These are phyloP conservation scores for Pelagia noctiluca DNA, from an alignment of 30 jellyfish, hydroid and myxozoan species.

Conservation along the genomic window DNA sequence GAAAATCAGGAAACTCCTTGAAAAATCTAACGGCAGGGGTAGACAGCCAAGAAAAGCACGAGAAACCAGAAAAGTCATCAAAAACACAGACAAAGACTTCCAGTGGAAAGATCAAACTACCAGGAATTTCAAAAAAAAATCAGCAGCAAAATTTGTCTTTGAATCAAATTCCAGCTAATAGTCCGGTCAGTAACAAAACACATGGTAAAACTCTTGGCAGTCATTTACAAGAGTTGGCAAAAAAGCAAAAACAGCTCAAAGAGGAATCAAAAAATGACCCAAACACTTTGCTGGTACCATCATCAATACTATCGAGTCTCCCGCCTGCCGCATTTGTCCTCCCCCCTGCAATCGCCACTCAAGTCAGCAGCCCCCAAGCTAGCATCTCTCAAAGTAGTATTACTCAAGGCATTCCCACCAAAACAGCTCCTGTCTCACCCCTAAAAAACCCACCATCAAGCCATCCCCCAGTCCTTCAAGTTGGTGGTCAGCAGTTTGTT, in stretches of 20 bases:
- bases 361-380: too few species aligned
- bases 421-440: too few species aligned
- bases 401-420: too few species aligned
- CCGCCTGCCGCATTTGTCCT: conserved; percentile 23
- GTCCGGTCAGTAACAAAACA: too few species aligned
- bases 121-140: too few species aligned
- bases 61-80: neutral
- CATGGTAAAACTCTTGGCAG: too few species aligned
- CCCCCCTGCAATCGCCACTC: conserved; percentile 40
- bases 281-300: neutral
- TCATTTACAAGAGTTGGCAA: too few species aligned
- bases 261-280: neutral
- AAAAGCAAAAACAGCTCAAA: too few species aligned
- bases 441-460: conserved; percentile 27
- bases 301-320: neutral
- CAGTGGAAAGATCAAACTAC: too few species aligned
- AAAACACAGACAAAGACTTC: neutral
- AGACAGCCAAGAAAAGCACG: neutral
- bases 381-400: too few species aligned
- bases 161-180: too few species aligned
- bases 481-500: conserved; percentile 76
- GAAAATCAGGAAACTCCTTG: conserved; percentile 47
- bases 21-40: conserved; percentile 40
- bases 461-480: conserved; percentile 77
- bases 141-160: too few species aligned